Percentiles rank a stretch among this genome's conserved stretches.
Evolutionary conservation across 2,888 invertebrate genomes (phyloP).

Genomic region (Rhaphigaster nebulosa): DNA sequence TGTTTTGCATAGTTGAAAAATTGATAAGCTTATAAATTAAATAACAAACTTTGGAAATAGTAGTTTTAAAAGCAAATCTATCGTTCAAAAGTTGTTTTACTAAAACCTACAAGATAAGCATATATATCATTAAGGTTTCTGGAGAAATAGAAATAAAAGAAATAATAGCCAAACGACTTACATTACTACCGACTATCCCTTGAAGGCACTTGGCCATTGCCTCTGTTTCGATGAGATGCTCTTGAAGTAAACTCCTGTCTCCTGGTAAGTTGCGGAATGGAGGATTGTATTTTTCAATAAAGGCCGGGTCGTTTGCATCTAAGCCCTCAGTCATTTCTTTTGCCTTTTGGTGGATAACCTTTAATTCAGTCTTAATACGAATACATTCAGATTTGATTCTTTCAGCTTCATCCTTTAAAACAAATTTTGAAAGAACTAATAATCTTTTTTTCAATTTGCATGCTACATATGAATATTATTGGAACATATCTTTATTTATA

Average conservation of each 20-base stretch:
- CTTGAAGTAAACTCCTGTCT: slow-evolving; percentile 72
- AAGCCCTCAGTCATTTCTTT: slow-evolving; percentile 73
- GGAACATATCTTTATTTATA: no score
- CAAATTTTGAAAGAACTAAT: neutral
- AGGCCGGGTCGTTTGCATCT: slow-evolving; percentile 73
- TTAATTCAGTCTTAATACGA: slow-evolving; percentile 69
- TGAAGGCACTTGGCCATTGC: slow-evolving; percentile 78
- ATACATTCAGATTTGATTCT: slow-evolving; percentile 33
- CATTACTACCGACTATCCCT: slow-evolving; percentile 66
- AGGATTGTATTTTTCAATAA: slow-evolving; percentile 71
- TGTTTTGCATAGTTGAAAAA: no score
- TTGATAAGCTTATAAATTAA: no score
- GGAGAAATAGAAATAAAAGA: neutral
- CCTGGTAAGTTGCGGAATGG: slow-evolving; percentile 71
- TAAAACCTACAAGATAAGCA: no score
- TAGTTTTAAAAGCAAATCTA: no score
- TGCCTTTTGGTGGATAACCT: slow-evolving; percentile 72
- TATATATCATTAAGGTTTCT: no score
- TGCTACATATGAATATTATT: neutral
- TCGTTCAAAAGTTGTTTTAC: no score
- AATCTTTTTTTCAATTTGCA: neutral
- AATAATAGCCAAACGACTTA: slow-evolving; percentile 67
- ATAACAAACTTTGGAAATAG: no score
- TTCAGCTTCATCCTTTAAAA: slow-evolving; percentile 56
- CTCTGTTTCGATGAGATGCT: slow-evolving; percentile 73